These are phyloP conservation scores for Numenius phaeopus DNA, from an alignment of 2,797 vertebrate genomes.

Conservation along the genomic window DNA sequence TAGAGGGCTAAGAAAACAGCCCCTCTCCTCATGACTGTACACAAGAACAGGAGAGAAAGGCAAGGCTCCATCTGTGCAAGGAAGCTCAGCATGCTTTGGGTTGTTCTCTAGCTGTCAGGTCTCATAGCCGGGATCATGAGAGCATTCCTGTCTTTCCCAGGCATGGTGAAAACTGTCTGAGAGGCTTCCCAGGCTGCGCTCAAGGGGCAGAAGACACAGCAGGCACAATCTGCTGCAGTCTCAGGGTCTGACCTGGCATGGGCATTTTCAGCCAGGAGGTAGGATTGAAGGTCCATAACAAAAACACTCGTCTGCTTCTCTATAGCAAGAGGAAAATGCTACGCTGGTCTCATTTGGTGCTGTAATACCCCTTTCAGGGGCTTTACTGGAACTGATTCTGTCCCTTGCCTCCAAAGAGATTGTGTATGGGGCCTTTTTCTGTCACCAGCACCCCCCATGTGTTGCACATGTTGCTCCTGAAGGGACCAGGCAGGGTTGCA, in stretches of 20 bases:
- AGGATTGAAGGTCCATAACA: not conserved
- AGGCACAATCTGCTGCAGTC: not conserved
- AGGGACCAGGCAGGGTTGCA: not conserved
- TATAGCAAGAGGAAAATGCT: not conserved
- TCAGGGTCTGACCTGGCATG: not conserved
- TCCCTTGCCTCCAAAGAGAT: not conserved
- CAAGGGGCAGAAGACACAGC: not conserved
- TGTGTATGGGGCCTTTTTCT: accelerated
- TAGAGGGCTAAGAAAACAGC: not conserved
- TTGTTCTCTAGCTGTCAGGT: not conserved
- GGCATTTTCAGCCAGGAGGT: not conserved
- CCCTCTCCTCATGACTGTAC: not conserved
- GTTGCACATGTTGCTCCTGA: not conserved
- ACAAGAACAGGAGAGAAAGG: not conserved
- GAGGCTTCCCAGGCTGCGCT: not conserved
- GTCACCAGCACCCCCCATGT: not conserved
- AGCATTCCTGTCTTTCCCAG: not conserved
- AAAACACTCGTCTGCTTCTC: not conserved
- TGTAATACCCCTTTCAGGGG: not conserved
- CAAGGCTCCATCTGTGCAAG: not conserved
- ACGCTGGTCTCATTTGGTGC: not conserved
- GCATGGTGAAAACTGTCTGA: not conserved
- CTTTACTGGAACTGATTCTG: not conserved
- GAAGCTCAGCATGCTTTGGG: not conserved
- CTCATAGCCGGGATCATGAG: not conserved